A percentile compares a stretch with the other conserved stretches of the same genome.
Evolutionary conservation across 2,113 vertebrate species (phyloP).

Genomic region (Corythoichthys intestinalis): DNA sequence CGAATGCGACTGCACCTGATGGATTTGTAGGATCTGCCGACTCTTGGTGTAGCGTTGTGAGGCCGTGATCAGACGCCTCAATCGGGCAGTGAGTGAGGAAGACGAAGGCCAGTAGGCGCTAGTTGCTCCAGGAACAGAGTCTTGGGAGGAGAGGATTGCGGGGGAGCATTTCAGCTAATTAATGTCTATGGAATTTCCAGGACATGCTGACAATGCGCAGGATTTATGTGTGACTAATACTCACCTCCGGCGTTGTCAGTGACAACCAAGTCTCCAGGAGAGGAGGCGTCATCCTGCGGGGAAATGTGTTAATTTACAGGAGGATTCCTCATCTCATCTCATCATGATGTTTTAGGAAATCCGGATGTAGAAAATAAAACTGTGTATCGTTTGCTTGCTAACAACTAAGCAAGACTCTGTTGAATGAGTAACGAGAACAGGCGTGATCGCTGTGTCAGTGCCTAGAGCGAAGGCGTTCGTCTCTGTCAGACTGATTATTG

Average conservation of each 20-base stretch:
- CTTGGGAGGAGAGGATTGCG: conserved; percentile 57
- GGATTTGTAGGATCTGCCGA: conserved; percentile 87
- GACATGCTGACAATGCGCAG: not conserved
- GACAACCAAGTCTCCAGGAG: conserved; percentile 92
- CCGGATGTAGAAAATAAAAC: no score
- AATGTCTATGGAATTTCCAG: conserved; percentile 1
- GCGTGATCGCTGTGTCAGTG: not conserved
- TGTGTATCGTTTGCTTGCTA: no score
- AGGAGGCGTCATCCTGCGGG: conserved; percentile 89
- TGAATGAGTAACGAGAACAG: not conserved
- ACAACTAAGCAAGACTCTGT: not conserved
- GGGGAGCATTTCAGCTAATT: not conserved
- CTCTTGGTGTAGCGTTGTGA: conserved; percentile 94
- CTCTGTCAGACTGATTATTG: conserved; percentile 3
- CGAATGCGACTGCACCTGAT: conserved; percentile 74
- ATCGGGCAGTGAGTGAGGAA: conserved; percentile 88
- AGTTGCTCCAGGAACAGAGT: conserved; percentile 78
- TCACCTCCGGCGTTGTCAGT: conserved; percentile 82
- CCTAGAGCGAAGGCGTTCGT: not conserved
- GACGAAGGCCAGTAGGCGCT: conserved; percentile 91
- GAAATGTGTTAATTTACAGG: conserved; percentile 1
- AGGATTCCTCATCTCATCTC: not conserved
- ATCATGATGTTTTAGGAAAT: not conserved
- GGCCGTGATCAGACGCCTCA: conserved; percentile 93
- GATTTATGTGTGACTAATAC: conserved; percentile 32